Evolutionary conservation across 2,888 invertebrate species (phyloP).

Genomic region (Platycnemis pennipes): DNA sequence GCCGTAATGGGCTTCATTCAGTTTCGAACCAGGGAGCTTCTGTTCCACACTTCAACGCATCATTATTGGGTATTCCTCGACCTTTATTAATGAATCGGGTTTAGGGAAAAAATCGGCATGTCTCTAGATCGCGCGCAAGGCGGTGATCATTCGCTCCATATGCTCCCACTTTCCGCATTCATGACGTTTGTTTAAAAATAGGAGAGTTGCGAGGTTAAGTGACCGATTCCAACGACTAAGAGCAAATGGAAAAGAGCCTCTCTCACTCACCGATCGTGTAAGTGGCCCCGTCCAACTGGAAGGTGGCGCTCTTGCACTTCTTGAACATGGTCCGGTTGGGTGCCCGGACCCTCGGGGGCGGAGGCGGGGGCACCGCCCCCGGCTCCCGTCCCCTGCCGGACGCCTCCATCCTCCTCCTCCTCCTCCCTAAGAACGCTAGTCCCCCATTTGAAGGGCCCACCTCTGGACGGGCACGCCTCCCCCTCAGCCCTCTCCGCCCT

Average conservation of each 20-base stretch:
- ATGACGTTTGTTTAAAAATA: no score
- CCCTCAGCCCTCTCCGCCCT: neutral
- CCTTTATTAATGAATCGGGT: no score
- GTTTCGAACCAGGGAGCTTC: no score
- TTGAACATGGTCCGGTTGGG: slow-evolving; percentile 82
- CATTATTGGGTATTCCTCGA: no score
- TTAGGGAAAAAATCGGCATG: no score
- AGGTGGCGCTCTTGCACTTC: slow-evolving; percentile 93
- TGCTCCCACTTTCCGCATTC: no score
- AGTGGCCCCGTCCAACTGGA: slow-evolving; percentile 92
- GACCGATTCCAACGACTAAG: no score
- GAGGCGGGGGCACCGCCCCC: slow-evolving; percentile 59
- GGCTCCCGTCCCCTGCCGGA: slow-evolving; percentile 30
- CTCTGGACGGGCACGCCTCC: neutral
- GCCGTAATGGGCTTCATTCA: no score
- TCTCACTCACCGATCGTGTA: slow-evolving; percentile 89
- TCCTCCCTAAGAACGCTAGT: no score
- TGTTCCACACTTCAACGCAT: no score
- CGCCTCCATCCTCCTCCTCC: slow-evolving; percentile 10
- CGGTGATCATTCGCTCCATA: no score
- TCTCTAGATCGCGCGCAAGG: no score
- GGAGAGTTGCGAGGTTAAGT: slow-evolving; percentile 73
- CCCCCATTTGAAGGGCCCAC: neutral
- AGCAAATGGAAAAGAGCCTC: neutral
- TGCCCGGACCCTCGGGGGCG: slow-evolving; percentile 52